Evolutionary conservation across 2,888 invertebrate species (phyloP), one percentile per base, ranked within the genome.

Genomic region (Nipponacmea schrenckii): DNA sequence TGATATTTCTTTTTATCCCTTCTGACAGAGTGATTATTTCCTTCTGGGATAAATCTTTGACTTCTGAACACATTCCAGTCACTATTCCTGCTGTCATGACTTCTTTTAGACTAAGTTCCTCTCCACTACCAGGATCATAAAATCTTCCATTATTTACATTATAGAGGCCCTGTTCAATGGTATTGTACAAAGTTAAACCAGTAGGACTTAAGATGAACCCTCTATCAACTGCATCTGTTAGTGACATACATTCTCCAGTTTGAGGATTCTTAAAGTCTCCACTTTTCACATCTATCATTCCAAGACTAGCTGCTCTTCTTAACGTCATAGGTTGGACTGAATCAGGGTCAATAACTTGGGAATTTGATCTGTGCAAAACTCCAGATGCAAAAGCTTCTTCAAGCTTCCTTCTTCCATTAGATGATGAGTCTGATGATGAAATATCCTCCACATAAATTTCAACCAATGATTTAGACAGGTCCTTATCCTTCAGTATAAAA

Each of bases 21-120:
- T 94, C 93, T 80, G 93, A 92, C 64, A 98, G 88, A 0, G 94
- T 94, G 44, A 96, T 91, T 8, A 80, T 78, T 20, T 81, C 81
- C 67, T 83, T 83, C 68, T 80, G 80, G 14, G 72, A 70, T 20
- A 84, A 73, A 67, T 85, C 85, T 68, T 83, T 77, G 31, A 85
- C 77, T 74, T 85, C 85, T 24, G 73, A 72, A 70, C 82, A 83
- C 62, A 74, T 74, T 8, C 77, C 74, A 26, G 80, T 82, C 20
- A 90, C 80, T 17, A 89, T 77, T 56, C 88, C 89, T 73, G 80
- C 79, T 2, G 83, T 78, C 48, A 86, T 82, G 70, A 89, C 89
- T 31, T 87, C 84, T 46, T 83, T 75, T n/a, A 91, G 79, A 67
- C 88, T 85, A 71, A 86, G 83, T 44, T 81, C 77, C 50, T 85